Evolutionary conservation across 2,113 vertebrate species (phyloP).

Genomic region (Alectura lathami): DNA sequence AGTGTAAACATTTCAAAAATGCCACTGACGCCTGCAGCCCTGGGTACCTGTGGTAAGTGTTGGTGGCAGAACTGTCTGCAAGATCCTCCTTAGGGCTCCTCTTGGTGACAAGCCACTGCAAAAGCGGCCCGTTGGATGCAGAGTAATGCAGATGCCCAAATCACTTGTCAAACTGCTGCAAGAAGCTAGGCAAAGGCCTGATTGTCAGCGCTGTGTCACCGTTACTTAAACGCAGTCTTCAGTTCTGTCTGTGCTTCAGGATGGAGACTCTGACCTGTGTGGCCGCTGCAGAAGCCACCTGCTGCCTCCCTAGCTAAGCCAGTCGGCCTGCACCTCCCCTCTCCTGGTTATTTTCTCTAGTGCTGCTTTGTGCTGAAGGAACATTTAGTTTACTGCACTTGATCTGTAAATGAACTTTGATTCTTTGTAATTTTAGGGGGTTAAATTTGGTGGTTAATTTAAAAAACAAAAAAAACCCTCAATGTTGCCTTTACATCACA

Average conservation of each 20-base stretch:
- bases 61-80: constrained; percentile 67
- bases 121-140: constrained; percentile 48
- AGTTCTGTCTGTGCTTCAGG: constrained; percentile 67
- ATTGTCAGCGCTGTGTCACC: constrained; percentile 61
- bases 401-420: constrained; percentile 78
- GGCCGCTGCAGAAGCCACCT: constrained; percentile 68
- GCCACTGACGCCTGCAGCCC: constrained; percentile 38
- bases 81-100: constrained; percentile 55
- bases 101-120: constrained; percentile 41
- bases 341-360: constrained; percentile 72
- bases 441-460: constrained; percentile 82
- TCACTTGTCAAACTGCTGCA: constrained; percentile 59
- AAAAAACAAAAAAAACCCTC: constrained; percentile 70
- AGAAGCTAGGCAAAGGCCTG: constrained; percentile 71
- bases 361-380: constrained; percentile 81
- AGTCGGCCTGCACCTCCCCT: constrained; percentile 60
- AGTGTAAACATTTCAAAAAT: constrained; percentile 65
- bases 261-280: constrained; percentile 65
- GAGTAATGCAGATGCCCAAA: neutral
- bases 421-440: constrained; percentile 80
- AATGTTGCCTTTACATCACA: constrained; percentile 83
- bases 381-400: constrained; percentile 80
- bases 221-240: constrained; percentile 66
- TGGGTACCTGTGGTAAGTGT: constrained; percentile 26
- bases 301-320: constrained; percentile 62